Evolutionary conservation across 2,113 vertebrate genomes (phyloP), one percentile per base, ranked within the genome.

Genomic region (Pygoscelis adeliae): DNA sequence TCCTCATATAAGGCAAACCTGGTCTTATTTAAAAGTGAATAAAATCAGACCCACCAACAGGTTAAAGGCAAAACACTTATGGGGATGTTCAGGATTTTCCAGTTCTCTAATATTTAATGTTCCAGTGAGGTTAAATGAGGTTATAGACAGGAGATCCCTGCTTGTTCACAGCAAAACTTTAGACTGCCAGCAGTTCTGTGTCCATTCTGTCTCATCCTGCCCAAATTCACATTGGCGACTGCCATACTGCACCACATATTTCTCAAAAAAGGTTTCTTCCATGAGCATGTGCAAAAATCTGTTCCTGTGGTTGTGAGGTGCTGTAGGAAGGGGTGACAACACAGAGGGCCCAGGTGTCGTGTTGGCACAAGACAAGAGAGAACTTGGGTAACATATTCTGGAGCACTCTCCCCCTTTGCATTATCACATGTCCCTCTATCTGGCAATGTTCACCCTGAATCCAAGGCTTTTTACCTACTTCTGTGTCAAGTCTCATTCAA

Each of bases 1-100:
- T 98, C 96, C 95, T 93, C 65, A 72, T 97, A 97, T 97, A 98
- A 92, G 90, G 93, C 78, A 97, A 97, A 97, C 71, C 65, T 97
- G 92, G 59, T 82, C 83, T 95, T 90, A 97, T 91, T 94, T 97
- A 97, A 97, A 97, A 96, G 36, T 93, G 70, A 96, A 96, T 95
- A 96, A 97, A 96, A 97, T 97, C 53, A 63, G 90, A 96, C 20
- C 58, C 38, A 80, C 46, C 53, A 66, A 58, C 32, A 84, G 50
- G 52, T 87, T 89, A 87, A 93, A 85, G 34, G 44, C 2, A 3
- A 92, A 90, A 69, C 23, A 32, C 16, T 65, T 32, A 62, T 0
- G 11, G 36, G 9, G 46, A 47, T 63, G 42, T 71, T 76, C 67
- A 50, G 46, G 23, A 53, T 88, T 96, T 94, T 92, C 22, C n/a